A percentile compares a stretch with the other conserved stretches of the same genome.
Evolutionary conservation across 2,113 vertebrate species (phyloP).

Genomic region (Sphyrna mokarran): DNA sequence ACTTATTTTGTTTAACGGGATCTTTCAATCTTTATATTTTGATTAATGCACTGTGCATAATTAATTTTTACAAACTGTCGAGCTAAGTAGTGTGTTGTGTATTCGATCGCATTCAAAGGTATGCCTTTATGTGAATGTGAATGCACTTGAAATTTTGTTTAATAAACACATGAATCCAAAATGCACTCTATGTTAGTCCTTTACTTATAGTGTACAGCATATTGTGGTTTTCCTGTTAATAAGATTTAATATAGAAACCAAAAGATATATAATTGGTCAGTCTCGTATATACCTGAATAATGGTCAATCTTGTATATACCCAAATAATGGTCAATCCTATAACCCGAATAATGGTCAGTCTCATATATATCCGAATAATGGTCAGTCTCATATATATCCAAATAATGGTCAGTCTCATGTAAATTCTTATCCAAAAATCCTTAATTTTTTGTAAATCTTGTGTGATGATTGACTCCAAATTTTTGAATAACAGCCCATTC

Average conservation of each 20-base stretch:
- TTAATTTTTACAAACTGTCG: conserved; percentile 39
- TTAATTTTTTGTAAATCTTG: too few relatives aligned
- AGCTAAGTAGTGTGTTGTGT: conserved; percentile 48
- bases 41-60: conserved; percentile 53
- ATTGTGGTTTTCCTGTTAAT: background rate
- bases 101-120: conserved; percentile 56
- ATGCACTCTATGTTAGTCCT: background rate
- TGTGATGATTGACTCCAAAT: too few relatives aligned
- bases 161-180: conserved; percentile 39
- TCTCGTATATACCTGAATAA: too few relatives aligned
- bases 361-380: too few relatives aligned
- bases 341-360: too few relatives aligned
- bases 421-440: too few relatives aligned
- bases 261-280: background rate
- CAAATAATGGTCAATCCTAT: too few relatives aligned
- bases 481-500: too few relatives aligned
- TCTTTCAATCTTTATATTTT: conserved; percentile 48
- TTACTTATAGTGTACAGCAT: background rate
- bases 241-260: background rate
- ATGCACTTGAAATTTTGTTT: conserved; percentile 45
- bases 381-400: too few relatives aligned
- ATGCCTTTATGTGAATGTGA: conserved; percentile 54
- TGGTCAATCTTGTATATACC: too few relatives aligned
- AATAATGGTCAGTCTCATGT: too few relatives aligned
- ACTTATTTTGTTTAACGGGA: conserved; percentile 46